Evolutionary conservation across 2,888 invertebrate species (phyloP).

Genomic region (Petrolisthes manimaculis): DNA sequence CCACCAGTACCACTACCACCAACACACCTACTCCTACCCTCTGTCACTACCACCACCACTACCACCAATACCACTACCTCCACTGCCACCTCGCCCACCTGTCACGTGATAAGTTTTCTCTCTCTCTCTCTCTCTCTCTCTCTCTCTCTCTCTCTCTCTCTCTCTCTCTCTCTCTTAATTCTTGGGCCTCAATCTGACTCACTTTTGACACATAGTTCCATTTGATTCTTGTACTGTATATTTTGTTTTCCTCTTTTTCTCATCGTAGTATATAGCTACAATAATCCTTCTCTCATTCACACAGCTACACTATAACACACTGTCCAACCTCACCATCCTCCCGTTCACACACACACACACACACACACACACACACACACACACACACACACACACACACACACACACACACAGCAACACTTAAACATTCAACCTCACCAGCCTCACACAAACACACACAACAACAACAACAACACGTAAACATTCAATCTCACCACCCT

Average conservation of each 20-base stretch:
- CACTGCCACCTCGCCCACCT: not conserved
- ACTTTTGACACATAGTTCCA: not conserved
- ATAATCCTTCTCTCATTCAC: too few relatives aligned
- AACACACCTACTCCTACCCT: not conserved
- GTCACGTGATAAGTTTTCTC: not conserved
- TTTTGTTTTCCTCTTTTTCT: not conserved
- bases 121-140: not conserved
- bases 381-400: too few relatives aligned
- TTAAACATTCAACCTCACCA: too few relatives aligned
- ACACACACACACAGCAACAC: too few relatives aligned
- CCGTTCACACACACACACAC: too few relatives aligned
- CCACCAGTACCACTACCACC: not conserved
- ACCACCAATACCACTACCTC: not conserved
- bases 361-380: too few relatives aligned
- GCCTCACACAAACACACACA: too few relatives aligned
- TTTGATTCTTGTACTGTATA: not conserved
- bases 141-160: slow-evolving; percentile 12
- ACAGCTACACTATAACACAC: too few relatives aligned
- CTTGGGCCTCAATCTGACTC: not conserved
- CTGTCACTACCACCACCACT: not conserved
- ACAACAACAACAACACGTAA: too few relatives aligned
- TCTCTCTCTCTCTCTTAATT: not conserved
- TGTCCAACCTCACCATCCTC: too few relatives aligned
- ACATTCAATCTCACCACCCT: too few relatives aligned
- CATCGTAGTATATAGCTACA: not conserved